These are phyloP conservation scores for Thymallus thymallus DNA, from an alignment of 2,113 vertebrate genomes.

Conservation along the genomic window DNA sequence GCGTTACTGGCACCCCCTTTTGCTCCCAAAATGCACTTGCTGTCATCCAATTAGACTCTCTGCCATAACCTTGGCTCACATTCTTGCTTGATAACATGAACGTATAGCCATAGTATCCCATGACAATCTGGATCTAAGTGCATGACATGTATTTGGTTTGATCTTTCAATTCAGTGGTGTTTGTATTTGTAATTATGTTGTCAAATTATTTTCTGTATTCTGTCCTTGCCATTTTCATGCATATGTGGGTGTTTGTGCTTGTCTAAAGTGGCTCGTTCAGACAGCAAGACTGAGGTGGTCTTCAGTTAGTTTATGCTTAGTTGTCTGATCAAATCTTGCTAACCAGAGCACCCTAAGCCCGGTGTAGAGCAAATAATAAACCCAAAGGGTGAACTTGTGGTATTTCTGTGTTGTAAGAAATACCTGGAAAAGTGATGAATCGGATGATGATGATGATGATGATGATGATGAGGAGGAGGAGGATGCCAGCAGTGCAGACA, in stretches of 20 bases:
- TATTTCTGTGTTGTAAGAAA: conserved; percentile 83
- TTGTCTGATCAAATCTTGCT: conserved; percentile 37
- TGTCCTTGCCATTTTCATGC: conserved; percentile 29
- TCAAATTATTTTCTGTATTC: conserved; percentile 17
- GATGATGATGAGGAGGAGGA: conserved; percentile 83
- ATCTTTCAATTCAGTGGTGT: conserved; percentile 18
- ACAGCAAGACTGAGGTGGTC: conserved; percentile 32
- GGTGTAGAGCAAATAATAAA: conserved; percentile 41
- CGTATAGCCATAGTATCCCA: neutral
- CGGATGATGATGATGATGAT: conserved; percentile 81
- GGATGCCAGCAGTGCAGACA: conserved; percentile 87
- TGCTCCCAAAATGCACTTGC: neutral
- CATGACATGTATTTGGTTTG: neutral
- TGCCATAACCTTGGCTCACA: no score
- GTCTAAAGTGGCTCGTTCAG: conserved; percentile 33
- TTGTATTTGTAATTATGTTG: neutral
- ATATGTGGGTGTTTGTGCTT: conserved; percentile 65
- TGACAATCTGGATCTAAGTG: neutral
- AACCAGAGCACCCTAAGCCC: conserved; percentile 38
- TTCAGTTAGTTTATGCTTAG: conserved; percentile 7
- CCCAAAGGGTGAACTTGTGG: conserved; percentile 74
- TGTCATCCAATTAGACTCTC: no score
- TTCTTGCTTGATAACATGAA: no score
- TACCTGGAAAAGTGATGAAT: conserved; percentile 80
- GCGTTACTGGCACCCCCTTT: neutral